Evolutionary conservation across 2,797 vertebrate genomes (phyloP), one percentile per base, ranked within the genome.

Genomic region (Aselliscus stoliczkanus): DNA sequence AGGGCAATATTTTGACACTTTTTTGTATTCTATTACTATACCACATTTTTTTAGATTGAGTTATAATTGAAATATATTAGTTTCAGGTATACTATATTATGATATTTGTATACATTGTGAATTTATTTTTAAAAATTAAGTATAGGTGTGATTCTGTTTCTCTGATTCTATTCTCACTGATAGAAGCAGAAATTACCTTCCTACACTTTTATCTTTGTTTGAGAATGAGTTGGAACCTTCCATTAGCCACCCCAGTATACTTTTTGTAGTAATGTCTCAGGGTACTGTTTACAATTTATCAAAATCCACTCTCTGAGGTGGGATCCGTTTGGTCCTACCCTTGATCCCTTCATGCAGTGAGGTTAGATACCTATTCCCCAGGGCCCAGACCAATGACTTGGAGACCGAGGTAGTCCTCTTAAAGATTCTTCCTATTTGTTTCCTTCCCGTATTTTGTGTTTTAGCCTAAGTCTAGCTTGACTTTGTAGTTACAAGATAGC

Each of bases 151-250:
- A 18, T 52, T 96, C 21, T 67, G 17, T 15, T 50, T 80, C 14
- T 80, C 34, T 73, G 52, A 80, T 25, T 52, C 4, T 27, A 27
- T 69, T 62, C 21, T 87, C 11, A 47, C 11, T 64, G 20, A 76
- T 56, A 75, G 5, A 69, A 87, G 7, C 2, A 47, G 21, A 83
- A 80, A 73, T 11, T 6, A 31, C 5, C 58, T 93, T 44, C 12
- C 18, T 44, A 39, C 5, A n/a, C 52, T 60, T 85, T 72, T 50
- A 0, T 64, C 21, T 76, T 54, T 67, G 17, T 65, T 77, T 37
- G 54, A 79, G 47, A 62, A 25, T 62, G 13, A 93, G 14, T 60
- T 60, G 81, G 58, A 90, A 44, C 23, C 47, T 95, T 42, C 17
- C 1, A 31, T 25, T 2, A 80, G 27, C 1, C 0, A 69, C 7